Conservation (phyloP, 2,113 vertebrate genomes). For the Centropus bengalensis region DNA sequence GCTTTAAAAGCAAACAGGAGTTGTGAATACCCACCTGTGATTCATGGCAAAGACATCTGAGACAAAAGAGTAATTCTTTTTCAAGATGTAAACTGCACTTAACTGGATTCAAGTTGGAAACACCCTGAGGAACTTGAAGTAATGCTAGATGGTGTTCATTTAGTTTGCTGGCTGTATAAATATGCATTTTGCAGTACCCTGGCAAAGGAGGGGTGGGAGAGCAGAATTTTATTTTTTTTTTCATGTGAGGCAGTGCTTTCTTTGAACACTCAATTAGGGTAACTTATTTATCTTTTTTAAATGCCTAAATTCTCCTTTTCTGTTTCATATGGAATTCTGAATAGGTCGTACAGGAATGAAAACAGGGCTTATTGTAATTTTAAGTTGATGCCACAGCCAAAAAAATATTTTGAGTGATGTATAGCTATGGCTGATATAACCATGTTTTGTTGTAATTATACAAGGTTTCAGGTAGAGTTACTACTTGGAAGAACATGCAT, state of each 20-base stretch:
- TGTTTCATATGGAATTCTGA: not conserved
- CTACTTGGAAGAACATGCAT: not conserved
- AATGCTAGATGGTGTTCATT: not conserved
- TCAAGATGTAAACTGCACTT: not conserved
- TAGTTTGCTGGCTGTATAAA: not conserved
- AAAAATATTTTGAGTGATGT: not conserved
- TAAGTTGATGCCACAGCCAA: not conserved
- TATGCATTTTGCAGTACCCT: not conserved
- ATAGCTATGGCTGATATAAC: not conserved
- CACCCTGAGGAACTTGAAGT: not conserved
- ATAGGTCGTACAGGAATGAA: not conserved
- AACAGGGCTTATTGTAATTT: not conserved
- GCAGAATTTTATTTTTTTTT: not conserved
- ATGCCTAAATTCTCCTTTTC: not conserved
- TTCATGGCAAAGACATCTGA: constrained; percentile 17
- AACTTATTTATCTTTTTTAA: not conserved
- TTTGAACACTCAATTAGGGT: not conserved
- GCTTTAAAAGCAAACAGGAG: constrained; percentile 41
- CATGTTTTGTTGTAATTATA: not conserved
- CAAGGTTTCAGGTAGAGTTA: not conserved
- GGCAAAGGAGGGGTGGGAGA: not conserved
- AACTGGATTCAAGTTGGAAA: not conserved
- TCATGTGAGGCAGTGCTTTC: not conserved
- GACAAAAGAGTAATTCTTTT: not conserved
- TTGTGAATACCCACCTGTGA: constrained; percentile 3